A percentile compares a stretch with the other conserved stretches of the same genome.
These are phyloP conservation scores for Amphiduros pacificus DNA, from an alignment of 2,888 invertebrate species.

Conservation along the genomic window DNA sequence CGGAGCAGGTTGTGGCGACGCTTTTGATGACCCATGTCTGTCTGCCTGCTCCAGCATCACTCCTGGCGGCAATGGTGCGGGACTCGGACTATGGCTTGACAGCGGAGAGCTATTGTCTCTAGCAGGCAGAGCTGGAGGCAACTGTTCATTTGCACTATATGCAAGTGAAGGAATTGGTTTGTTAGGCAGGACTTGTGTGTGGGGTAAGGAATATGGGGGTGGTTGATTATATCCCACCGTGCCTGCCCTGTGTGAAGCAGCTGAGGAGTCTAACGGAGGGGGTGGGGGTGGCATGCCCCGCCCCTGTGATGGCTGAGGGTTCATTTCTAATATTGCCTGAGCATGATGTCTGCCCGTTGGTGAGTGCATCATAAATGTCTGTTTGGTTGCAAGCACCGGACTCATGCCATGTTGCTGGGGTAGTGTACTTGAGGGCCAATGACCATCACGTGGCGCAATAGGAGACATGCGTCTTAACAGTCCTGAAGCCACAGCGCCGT, in stretches of 20 bases:
- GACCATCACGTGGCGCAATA: background rate
- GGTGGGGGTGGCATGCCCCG: constrained; percentile 74
- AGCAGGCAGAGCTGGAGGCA: background rate
- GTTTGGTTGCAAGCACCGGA: constrained; percentile 53
- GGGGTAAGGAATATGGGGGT: constrained; percentile 10
- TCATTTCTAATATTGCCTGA: background rate
- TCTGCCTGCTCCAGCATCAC: background rate
- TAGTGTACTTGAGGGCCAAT: constrained; percentile 61
- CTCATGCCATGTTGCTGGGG: constrained; percentile 61
- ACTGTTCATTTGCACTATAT: background rate
- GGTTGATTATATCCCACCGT: background rate
- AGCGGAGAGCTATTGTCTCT: constrained; percentile 22
- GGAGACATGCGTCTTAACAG: too few species aligned
- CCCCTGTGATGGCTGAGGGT: constrained; percentile 7
- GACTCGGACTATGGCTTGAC: constrained; percentile 30
- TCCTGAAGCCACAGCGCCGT: background rate
- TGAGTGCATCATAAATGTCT: constrained; percentile 43
- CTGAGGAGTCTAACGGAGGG: constrained; percentile 60
- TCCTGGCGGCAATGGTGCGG: constrained; percentile 18
- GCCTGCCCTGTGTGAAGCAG: background rate
- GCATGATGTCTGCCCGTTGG: background rate
- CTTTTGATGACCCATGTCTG: background rate
- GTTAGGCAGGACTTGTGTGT: constrained; percentile 10
- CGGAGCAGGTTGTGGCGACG: constrained; percentile 65
- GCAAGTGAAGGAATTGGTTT: constrained; percentile 1